A percentile compares a stretch with the other conserved stretches of the same genome.
Evolutionary conservation across 2,888 invertebrate genomes (phyloP).

Genomic region (Agrochola lychnidis): DNA sequence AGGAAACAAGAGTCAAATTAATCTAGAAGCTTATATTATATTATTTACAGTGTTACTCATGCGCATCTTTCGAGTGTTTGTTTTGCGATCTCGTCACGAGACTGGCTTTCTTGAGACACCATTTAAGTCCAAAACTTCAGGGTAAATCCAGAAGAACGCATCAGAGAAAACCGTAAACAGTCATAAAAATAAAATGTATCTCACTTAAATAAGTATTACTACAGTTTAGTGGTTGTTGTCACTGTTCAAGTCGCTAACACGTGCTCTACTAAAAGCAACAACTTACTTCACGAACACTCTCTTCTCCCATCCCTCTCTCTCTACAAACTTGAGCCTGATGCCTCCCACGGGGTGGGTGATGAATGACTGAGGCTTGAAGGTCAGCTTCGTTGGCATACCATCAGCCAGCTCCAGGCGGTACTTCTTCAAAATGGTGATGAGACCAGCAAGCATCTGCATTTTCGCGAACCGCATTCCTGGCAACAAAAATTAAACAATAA

Average conservation of each 20-base stretch:
- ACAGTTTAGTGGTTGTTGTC: neutral
- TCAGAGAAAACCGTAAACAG: neutral
- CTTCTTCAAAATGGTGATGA: slow-evolving; percentile 73
- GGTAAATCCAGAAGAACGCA: neutral
- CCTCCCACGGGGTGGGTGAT: slow-evolving; percentile 52
- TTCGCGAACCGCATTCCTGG: slow-evolving; percentile 73
- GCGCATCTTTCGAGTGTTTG: neutral
- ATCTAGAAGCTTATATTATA: neutral
- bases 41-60: neutral
- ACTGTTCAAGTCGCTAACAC: neutral
- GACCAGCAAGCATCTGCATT: slow-evolving; percentile 75
- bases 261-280: neutral
- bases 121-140: neutral
- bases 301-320: slow-evolving; percentile 65
- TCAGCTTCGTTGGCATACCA: slow-evolving; percentile 62
- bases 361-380: slow-evolving; percentile 50
- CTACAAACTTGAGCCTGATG: slow-evolving; percentile 62
- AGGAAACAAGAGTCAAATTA: neutral
- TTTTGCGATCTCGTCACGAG: neutral
- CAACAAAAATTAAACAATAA: slow-evolving; percentile 1
- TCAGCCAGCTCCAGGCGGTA: slow-evolving; percentile 69
- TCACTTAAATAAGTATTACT: neutral
- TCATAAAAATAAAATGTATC: too few species aligned
- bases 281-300: slow-evolving; percentile 53
- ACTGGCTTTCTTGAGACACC: neutral